Evolutionary conservation across 2,888 invertebrate species (phyloP).

Genomic region (Athripsodes cinereus): DNA sequence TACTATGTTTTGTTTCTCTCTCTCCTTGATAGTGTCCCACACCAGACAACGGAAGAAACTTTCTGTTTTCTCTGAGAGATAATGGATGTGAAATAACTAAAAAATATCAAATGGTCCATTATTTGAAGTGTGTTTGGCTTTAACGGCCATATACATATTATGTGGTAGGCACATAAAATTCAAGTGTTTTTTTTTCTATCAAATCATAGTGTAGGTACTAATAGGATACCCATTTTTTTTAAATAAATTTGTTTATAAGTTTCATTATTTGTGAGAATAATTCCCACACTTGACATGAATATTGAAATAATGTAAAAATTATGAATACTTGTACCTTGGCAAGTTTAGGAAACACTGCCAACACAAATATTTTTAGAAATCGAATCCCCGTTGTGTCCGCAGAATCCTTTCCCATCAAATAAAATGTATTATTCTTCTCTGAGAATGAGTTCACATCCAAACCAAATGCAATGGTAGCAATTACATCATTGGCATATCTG

Average conservation of each 20-base stretch:
- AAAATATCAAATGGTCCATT: too few relatives aligned
- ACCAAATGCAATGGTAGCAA: conserved; percentile 49
- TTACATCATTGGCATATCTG: conserved; percentile 47
- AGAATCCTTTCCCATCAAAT: conserved; percentile 4
- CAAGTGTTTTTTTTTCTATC: too few relatives aligned
- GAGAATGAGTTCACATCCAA: conserved; percentile 48
- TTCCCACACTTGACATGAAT: too few relatives aligned
- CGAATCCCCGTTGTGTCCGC: conserved; percentile 8
- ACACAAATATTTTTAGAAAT: conserved; percentile 3
- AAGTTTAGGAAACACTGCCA: conserved; percentile 5
- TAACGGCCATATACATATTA: too few relatives aligned
- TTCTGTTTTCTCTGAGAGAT: neutral
- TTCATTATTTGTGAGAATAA: too few relatives aligned
- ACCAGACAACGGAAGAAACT: conserved; percentile 41
- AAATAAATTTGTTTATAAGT: too few relatives aligned
- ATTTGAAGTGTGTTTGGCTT: too few relatives aligned
- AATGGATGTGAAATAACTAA: neutral
- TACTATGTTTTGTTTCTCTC: conserved; percentile 41
- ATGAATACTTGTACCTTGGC: too few relatives aligned
- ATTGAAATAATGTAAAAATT: too few relatives aligned
- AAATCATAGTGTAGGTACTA: too few relatives aligned
- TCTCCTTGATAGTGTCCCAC: conserved; percentile 39
- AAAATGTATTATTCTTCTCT: conserved; percentile 37
- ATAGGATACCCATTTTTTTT: too few relatives aligned
- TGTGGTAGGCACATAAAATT: too few relatives aligned